A percentile compares a stretch with the other conserved stretches of the same genome.
These are phyloP conservation scores for Beroe forskalii DNA, from an alignment of 37 sponge, comb jelly and placozoan species.

Conservation along the genomic window DNA sequence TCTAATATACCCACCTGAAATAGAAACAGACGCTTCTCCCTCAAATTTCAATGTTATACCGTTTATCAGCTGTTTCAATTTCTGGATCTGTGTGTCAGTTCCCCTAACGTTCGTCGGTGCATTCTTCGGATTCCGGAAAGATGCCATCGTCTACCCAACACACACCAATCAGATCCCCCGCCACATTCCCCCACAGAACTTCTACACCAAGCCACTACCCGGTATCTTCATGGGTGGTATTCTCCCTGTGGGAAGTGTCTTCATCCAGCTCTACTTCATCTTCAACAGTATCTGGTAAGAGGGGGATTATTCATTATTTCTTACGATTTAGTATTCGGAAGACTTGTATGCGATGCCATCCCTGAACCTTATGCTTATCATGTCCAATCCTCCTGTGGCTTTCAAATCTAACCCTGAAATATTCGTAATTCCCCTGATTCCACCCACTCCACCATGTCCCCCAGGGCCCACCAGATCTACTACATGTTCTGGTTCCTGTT, in stretches of 20 bases:
- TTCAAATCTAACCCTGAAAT: too few species aligned
- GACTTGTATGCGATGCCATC: too few species aligned
- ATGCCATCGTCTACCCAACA: conserved; percentile 77
- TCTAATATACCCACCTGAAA: too few species aligned
- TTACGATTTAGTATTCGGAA: not conserved
- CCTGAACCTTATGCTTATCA: too few species aligned
- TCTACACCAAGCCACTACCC: conserved; percentile 71
- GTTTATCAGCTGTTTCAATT: too few species aligned
- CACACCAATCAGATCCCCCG: conserved; percentile 96
- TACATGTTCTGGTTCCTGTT: conserved; percentile 99
- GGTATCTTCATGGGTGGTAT: conserved; percentile 94
- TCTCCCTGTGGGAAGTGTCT: conserved; percentile 96
- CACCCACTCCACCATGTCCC: not conserved
- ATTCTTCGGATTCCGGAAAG: conserved; percentile 89
- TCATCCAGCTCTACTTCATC: conserved; percentile 97
- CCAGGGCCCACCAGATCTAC: conserved; percentile 93
- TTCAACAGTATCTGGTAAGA: conserved; percentile 96
- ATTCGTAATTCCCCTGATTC: not conserved
- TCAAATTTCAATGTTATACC: too few species aligned
- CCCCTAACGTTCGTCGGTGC: conserved; percentile 97
- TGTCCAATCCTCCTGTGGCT: too few species aligned
- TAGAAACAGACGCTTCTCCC: too few species aligned
- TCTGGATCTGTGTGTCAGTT: conserved; percentile 86
- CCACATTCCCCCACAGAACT: conserved; percentile 94
- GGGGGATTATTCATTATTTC: too few species aligned